Conservation (phyloP, 2,797 vertebrate genomes). For the Acanthurus tractus region DNA sequence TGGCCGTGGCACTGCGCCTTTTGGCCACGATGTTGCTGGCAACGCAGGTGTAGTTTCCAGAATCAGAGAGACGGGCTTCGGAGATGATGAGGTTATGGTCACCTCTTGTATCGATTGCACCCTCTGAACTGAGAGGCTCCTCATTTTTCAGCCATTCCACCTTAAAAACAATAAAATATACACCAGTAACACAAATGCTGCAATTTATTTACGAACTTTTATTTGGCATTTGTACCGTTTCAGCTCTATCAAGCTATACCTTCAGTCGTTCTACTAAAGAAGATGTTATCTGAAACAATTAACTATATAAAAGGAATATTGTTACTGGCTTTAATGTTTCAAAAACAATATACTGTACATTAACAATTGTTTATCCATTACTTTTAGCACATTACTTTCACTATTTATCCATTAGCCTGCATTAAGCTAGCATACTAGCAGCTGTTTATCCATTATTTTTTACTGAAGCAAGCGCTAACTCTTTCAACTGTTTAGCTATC, state of each 20-base stretch:
- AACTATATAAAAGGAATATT: too few relatives aligned
- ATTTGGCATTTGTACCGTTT: neutral
- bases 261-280: too few relatives aligned
- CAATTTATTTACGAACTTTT: neutral
- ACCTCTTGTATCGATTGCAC: slow-evolving; percentile 88
- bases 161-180: slow-evolving; percentile 73
- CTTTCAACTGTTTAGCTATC: neutral
- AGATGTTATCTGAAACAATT: too few relatives aligned
- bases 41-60: slow-evolving; percentile 96
- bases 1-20: slow-evolving; percentile 92
- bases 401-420: neutral
- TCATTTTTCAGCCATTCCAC: slow-evolving; percentile 99
- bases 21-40: slow-evolving; percentile 97
- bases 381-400: neutral
- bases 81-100: slow-evolving; percentile 96
- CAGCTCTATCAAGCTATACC: too few relatives aligned
- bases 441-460: too few relatives aligned
- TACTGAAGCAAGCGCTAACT: neutral
- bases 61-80: slow-evolving; percentile 94
- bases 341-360: too few relatives aligned
- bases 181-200: neutral
- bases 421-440: neutral
- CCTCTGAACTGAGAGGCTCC: slow-evolving; percentile 89
- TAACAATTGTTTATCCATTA: neutral
- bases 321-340: too few relatives aligned